Base-by-base conservation (phyloP, 1,140 invertebrate species). In the Leptinotarsa texana region DNA sequence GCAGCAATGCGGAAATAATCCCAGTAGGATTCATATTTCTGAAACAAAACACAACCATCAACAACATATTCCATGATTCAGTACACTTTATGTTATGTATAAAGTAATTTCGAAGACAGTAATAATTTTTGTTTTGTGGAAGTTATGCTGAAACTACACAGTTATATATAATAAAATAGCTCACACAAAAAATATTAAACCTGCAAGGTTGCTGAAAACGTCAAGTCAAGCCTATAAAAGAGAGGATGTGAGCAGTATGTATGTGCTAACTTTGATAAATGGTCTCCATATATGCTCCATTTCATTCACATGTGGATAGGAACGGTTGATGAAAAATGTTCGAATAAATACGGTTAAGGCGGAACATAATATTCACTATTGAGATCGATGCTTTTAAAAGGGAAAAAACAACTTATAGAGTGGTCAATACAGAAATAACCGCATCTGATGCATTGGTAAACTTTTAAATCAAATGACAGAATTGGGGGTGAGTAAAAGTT, bases 141-240 rank as follows among this genome's bases (percentile, higher is more conserved):
- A 63, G 33, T 33, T 72, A 72, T 33, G n/a, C 22, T 72, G 24
- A 42, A 33, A 72, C 57, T 33, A 33, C 15, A 62, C 13, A 21
- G 13, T 15, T 57, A 13, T 15, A 17, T 57, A 18, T 17, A 4
- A 15, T 17, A 4, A 15, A 18, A 57, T 13, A 15, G 51, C 51
- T 18, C 51, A 15, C n/a, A 57, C n/a, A 57, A 57, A 57, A 57
- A 57, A 57, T 15, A 57, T 57, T 57, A 57, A 57, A 57, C 15
- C 51, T 57, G 13, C 51, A 57, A 57, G 51, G 51, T 57, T 57
- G 51, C 49, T 22, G 74, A 15, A 48, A 63, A 74, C 47, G 57
- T 65, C 51, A 67, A 74, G 68, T 70, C 74, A 74, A 74, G 74
- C 42, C 74, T 61, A 74, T 74, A 74, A 75, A 75, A 75, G 69